Conservation (phyloP, 1,140 invertebrate genomes). For the Platyura marginata region DNA sequence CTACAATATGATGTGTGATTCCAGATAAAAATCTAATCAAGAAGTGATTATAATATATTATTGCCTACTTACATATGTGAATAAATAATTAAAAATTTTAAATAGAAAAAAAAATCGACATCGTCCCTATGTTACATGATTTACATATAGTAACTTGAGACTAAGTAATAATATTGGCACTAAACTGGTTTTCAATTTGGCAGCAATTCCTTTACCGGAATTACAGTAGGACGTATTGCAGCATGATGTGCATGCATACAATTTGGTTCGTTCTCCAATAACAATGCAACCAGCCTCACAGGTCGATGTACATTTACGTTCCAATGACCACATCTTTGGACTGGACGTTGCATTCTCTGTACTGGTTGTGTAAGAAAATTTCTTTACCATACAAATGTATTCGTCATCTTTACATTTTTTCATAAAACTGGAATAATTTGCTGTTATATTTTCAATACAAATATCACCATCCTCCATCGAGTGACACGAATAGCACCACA, state of each 20-base stretch:
- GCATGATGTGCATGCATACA: conserved; percentile 67
- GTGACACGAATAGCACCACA: conserved; percentile 64
- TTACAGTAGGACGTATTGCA: conserved; percentile 64
- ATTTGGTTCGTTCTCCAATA: conserved; percentile 66
- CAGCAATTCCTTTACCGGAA: conserved; percentile 34
- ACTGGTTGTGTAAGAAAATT: conserved; percentile 63
- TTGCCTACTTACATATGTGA: too few species aligned
- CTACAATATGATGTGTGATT: too few species aligned
- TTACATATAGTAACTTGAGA: too few species aligned
- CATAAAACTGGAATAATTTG: conserved; percentile 38
- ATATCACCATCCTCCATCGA: conserved; percentile 48
- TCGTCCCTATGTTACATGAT: too few species aligned
- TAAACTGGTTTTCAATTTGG: conserved; percentile 3
- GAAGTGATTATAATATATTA: too few species aligned
- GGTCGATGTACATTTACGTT: conserved; percentile 58
- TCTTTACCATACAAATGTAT: conserved; percentile 56
- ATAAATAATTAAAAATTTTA: too few species aligned
- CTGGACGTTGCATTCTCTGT: conserved; percentile 58
- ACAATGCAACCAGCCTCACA: conserved; percentile 74
- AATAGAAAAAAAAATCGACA: too few species aligned
- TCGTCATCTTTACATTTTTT: conserved; percentile 56
- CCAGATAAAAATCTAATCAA: too few species aligned
- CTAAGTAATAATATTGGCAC: too few species aligned
- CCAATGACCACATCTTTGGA: conserved; percentile 59
- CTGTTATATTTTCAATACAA: conserved; percentile 40